Percentiles rank a stretch among this genome's conserved stretches.
Conservation (phyloP, 2,113 vertebrate genomes). For the Procapra przewalskii region DNA sequence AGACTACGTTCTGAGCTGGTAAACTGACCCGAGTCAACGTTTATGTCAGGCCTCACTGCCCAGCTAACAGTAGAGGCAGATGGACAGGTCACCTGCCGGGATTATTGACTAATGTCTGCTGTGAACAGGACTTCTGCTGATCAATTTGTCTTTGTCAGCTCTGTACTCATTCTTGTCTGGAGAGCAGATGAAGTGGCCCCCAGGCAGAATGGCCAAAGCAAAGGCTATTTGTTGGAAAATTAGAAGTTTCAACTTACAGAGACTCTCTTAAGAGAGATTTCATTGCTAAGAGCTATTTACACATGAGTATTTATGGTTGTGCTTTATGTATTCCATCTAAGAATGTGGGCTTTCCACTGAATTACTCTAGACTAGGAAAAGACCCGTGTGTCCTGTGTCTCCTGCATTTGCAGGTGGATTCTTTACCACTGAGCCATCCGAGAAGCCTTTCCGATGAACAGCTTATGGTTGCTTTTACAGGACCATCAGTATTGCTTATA, state of each 20-base stretch:
- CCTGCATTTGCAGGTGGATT: not conserved
- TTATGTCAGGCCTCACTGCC: not conserved
- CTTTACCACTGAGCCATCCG: not conserved
- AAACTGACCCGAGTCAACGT: not conserved
- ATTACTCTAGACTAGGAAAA: not conserved
- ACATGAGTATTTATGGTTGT: not conserved
- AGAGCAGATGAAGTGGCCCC: conserved; percentile 51
- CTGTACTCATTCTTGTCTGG: conserved; percentile 37
- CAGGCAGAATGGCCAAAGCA: conserved; percentile 17
- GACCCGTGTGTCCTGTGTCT: not conserved
- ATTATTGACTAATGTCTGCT: conserved; percentile 32
- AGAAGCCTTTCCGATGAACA: not conserved
- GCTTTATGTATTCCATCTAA: not conserved
- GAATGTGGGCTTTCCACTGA: conserved; percentile 34
- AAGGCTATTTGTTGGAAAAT: conserved; percentile 55
- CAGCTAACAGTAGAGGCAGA: not conserved
- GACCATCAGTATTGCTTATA: not conserved
- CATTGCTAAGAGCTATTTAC: conserved; percentile 24
- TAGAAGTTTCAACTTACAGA: conserved; percentile 1
- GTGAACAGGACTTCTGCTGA: not conserved
- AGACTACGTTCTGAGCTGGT: not conserved
- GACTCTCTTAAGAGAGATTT: not conserved
- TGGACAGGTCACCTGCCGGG: conserved; percentile 19
- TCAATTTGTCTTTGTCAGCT: conserved; percentile 58
- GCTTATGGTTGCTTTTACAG: not conserved